phyloP scores from a whole-genome alignment of 2,888 invertebrate species.

The Drosophila phalerata region DNA sequence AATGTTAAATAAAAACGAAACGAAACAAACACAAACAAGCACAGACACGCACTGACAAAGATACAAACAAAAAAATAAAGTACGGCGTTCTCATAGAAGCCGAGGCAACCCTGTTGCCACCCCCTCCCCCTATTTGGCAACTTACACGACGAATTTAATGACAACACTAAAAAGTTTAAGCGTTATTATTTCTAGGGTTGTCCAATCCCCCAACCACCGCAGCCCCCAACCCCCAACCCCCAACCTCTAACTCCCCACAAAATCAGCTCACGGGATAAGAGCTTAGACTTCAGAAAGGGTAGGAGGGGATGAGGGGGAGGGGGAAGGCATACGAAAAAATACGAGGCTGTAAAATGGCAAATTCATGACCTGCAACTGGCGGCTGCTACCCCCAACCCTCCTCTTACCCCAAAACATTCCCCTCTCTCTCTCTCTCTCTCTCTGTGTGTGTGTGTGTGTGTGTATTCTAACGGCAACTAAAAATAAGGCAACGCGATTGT shows the following conservation, averaged over 20 bases:
- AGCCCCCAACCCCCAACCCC: constrained; percentile 1
- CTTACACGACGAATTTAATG: constrained; percentile 85
- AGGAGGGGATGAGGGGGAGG: background rate
- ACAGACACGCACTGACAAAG: constrained; percentile 43
- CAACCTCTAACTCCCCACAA: constrained; percentile 39
- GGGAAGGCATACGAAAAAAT: constrained; percentile 73
- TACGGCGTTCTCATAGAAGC: constrained; percentile 16
- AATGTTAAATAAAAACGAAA: constrained; percentile 83
- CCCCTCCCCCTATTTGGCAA: constrained; percentile 46
- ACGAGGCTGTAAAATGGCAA: constrained; percentile 86
- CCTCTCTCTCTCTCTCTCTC: no score
- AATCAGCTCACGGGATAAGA: constrained; percentile 77
- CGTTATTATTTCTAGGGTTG: constrained; percentile 85
- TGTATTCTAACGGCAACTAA: constrained; percentile 78
- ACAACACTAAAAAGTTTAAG: constrained; percentile 86
- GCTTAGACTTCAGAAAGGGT: constrained; percentile 58
- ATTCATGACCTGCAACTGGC: constrained; percentile 85
- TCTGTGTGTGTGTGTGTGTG: constrained; percentile 15
- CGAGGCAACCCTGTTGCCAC: constrained; percentile 2
- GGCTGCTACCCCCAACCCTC: constrained; percentile 12
- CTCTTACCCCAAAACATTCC: background rate
- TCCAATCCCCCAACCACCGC: constrained; percentile 22
- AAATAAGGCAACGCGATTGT: constrained; percentile 73
- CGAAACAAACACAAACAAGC: constrained; percentile 61
- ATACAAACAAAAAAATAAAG: constrained; percentile 28